These are phyloP conservation scores for Ligdia adustata DNA, from an alignment of 2,888 invertebrate genomes.

Conservation along the genomic window DNA sequence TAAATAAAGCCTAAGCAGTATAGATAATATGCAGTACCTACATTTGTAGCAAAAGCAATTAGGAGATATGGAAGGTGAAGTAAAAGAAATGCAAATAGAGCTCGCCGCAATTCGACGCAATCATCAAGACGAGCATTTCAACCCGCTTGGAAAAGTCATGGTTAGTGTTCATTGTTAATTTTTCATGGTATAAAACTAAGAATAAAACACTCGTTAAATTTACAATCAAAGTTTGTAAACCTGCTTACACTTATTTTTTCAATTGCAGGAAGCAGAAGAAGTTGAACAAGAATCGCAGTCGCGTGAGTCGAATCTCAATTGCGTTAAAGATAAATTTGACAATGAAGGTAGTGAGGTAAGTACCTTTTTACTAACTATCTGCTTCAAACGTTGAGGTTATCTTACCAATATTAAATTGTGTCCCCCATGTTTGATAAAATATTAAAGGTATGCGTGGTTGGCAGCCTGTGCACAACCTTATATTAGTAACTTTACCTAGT, in stretches of 20 bases:
- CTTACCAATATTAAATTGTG: too few species aligned
- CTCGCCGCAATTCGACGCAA: constrained; percentile 61
- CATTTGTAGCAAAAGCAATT: constrained; percentile 65
- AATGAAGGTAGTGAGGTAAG: constrained; percentile 26
- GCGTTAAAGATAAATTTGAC: constrained; percentile 10
- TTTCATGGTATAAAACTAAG: too few species aligned
- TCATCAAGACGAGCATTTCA: constrained; percentile 43
- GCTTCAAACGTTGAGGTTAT: too few species aligned
- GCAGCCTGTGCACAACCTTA: too few species aligned
- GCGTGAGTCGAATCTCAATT: constrained; percentile 10
- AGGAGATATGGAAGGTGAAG: constrained; percentile 72
- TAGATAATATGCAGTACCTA: not conserved
- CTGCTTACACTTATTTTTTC: too few species aligned
- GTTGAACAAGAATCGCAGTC: constrained; percentile 10
- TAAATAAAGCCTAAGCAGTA: not conserved
- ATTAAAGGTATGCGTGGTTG: too few species aligned
- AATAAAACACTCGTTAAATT: too few species aligned
- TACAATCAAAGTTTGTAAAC: too few species aligned
- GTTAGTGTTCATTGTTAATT: constrained; percentile 7
- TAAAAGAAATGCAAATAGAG: constrained; percentile 71
- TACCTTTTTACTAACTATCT: too few species aligned
- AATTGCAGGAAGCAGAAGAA: constrained; percentile 20
- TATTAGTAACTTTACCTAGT: too few species aligned
- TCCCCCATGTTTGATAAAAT: too few species aligned
- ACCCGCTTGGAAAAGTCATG: not conserved